These are phyloP conservation scores for Norana najaformis DNA, from an alignment of 2,888 invertebrate species.

Conservation along the genomic window DNA sequence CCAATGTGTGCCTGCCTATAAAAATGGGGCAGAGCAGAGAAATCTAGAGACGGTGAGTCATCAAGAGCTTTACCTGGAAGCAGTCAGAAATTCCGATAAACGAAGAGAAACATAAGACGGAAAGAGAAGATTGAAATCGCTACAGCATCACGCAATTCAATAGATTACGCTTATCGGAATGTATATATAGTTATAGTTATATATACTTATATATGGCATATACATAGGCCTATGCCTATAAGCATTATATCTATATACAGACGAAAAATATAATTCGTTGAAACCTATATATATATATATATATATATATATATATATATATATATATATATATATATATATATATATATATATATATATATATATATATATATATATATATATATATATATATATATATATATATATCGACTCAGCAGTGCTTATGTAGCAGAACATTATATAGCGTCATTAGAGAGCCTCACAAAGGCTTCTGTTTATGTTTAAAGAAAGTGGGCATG, in stretches of 20 bases:
- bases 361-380: too few relatives aligned
- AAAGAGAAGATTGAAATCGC: neutral
- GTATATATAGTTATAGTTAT: too few relatives aligned
- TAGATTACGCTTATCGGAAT: neutral
- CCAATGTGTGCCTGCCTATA: too few relatives aligned
- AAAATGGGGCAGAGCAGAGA: neutral
- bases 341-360: too few relatives aligned
- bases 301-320: too few relatives aligned
- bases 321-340: too few relatives aligned
- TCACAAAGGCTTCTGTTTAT: neutral
- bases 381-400: neutral
- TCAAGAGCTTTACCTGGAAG: neutral
- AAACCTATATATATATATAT: neutral
- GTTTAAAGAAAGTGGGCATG: neutral
- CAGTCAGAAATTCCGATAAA: constrained; percentile 4
- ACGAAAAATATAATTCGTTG: too few relatives aligned
- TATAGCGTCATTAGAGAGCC: neutral
- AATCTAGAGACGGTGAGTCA: neutral
- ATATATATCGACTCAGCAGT: neutral
- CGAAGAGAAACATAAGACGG: neutral
- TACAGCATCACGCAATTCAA: neutral
- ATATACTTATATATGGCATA: too few relatives aligned
- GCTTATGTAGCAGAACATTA: neutral
- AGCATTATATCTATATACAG: too few relatives aligned
- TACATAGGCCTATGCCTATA: too few relatives aligned